Base-by-base conservation (phyloP, 2,888 invertebrate species). In the Idaea straminata region DNA sequence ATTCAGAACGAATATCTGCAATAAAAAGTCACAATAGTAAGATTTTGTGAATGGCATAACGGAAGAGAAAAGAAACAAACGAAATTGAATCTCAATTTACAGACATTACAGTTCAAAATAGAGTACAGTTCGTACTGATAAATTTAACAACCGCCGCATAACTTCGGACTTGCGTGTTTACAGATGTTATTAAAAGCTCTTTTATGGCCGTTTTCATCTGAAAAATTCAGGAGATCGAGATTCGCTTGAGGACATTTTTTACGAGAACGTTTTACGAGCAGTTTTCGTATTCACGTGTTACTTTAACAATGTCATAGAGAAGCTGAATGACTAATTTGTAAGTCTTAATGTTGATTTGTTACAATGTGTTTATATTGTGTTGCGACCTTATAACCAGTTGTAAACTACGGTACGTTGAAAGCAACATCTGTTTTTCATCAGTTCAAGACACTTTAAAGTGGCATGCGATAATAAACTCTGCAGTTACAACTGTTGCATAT, bases 1-100 rank as follows among this genome's bases (percentile, higher is more conserved):
- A 78, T 94, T 95, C 79, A 95, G 91, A 34, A 94, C 94, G 81
- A 94, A 95, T 67, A 95, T 92, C 95, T 95, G 92, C 57, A 88
- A 82, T 63, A 47, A 64, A 62, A 65, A 47, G 47, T 47, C 47
- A 47, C 4, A 13, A 47, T 47, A 7, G 10, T 47, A 10, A 47
- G 10, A 4, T 47, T 47, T 47, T 47, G 13, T 47, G 47, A 47
- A 47, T 13, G 47, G 47, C 7, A 47, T 25, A 25, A 7, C 47
- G 47, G 47, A 47, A 13, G 47, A 47, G 47, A 47, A 47, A 47
- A 13, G 13, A 47, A 47, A 13, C 47, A 47, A 47, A 3, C 47
- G 7, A 47, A 47, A 47, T 47, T 47, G 5, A 47, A 47, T 10
- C 13, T n/a, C 59, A 66, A 64, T 65, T 34, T n/a, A 65, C 15